phyloP scores from a whole-genome alignment of 2,113 vertebrate genomes.

The Myrmecophaga tridactyla region DNA sequence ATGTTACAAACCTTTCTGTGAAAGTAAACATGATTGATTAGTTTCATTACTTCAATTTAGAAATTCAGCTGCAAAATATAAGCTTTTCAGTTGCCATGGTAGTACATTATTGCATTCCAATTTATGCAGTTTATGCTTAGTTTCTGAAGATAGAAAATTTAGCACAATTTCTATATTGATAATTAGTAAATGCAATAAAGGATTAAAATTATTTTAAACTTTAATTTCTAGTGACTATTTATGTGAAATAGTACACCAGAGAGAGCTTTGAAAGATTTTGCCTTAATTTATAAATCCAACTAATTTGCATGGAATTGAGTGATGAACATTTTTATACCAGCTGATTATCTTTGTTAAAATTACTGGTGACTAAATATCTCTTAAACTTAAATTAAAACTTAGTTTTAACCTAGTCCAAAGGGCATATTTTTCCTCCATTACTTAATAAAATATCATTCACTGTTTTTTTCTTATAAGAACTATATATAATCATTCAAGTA shows the following conservation, averaged over 20 bases:
- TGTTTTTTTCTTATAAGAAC: not conserved
- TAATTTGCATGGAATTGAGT: not conserved
- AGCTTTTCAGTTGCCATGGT: not conserved
- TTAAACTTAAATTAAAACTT: not conserved
- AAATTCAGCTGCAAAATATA: not conserved
- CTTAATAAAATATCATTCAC: not conserved
- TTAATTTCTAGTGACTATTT: not conserved
- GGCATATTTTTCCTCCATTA: not conserved
- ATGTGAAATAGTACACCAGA: not conserved
- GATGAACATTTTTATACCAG: not conserved
- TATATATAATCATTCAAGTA: not conserved
- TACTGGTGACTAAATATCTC: not conserved
- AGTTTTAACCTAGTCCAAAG: not conserved
- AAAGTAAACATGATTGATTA: constrained; percentile 18
- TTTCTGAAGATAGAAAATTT: not conserved
- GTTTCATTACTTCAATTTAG: not conserved
- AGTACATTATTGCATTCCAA: not conserved
- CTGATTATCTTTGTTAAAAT: not conserved
- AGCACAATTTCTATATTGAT: not conserved
- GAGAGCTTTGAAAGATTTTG: not conserved
- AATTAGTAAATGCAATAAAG: not conserved
- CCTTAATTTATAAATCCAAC: not conserved
- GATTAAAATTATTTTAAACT: not conserved
- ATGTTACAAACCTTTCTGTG: not conserved
- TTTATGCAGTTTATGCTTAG: not conserved